phyloP scores from a whole-genome alignment of 2,113 vertebrate species.

The Astatotilapia flaviijosephi region DNA sequence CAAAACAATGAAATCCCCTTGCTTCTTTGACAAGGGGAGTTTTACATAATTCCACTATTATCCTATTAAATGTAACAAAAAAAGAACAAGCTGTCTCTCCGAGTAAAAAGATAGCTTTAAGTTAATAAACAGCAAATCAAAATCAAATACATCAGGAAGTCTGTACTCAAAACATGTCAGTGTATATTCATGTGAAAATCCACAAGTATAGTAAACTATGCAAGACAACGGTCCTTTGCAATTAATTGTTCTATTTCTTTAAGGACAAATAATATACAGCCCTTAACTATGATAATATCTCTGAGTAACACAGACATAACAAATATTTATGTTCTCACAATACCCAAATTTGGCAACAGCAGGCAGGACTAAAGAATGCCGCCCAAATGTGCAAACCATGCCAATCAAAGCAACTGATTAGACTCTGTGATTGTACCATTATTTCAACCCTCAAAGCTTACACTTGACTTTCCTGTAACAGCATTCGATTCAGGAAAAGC shows the following conservation, averaged over 20 bases:
- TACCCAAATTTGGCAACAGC: conserved; percentile 65
- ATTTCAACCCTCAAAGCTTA: conserved; percentile 36
- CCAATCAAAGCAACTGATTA: conserved; percentile 53
- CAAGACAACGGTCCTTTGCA: conserved; percentile 26
- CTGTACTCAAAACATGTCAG: conserved; percentile 24
- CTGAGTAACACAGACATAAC: conserved; percentile 47
- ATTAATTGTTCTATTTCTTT: conserved; percentile 45
- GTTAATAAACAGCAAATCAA: conserved; percentile 13
- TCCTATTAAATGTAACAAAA: conserved; percentile 1
- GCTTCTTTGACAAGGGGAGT: not conserved
- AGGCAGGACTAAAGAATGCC: conserved; percentile 47
- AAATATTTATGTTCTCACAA: conserved; percentile 46
- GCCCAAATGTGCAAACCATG: conserved; percentile 72
- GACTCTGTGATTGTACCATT: conserved; percentile 66
- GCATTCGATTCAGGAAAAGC: conserved; percentile 33
- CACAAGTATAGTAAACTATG: conserved; percentile 47
- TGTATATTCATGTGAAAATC: conserved; percentile 52
- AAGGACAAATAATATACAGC: conserved; percentile 67
- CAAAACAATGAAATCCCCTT: conserved; percentile 27
- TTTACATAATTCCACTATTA: conserved; percentile 20
- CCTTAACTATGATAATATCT: conserved; percentile 63
- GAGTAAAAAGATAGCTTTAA: conserved; percentile 18
- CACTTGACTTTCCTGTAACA: conserved; percentile 23
- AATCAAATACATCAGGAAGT: conserved; percentile 18
- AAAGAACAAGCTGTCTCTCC: conserved; percentile 6